Evolutionary conservation across 2,797 vertebrate genomes (phyloP).

Genomic region (Periparus ater): DNA sequence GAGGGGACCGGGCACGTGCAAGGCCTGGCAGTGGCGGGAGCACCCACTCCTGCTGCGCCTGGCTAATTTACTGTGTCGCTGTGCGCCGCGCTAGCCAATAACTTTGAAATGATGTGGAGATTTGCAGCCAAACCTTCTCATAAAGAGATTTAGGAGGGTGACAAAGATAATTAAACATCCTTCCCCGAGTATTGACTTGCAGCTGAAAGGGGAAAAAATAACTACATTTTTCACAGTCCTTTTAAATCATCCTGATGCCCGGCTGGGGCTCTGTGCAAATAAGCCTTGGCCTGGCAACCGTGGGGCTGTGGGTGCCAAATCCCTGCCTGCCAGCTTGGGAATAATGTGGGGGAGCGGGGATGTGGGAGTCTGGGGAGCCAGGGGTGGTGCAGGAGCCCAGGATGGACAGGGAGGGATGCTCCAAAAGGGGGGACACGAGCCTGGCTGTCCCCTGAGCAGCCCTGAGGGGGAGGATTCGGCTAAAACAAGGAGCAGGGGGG

Average conservation of each 20-base stretch:
- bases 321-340: background rate
- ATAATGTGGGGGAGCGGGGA: background rate
- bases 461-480: background rate
- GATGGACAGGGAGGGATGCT: background rate
- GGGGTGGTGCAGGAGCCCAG: rapidly evolving
- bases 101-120: slow-evolving; percentile 65
- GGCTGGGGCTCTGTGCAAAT: background rate
- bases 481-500: rapidly evolving
- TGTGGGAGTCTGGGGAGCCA: background rate
- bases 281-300: background rate
- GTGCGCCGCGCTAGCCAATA: slow-evolving; percentile 24
- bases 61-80: slow-evolving; percentile 49
- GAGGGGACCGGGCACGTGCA: background rate
- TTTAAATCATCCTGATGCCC: slow-evolving; percentile 61
- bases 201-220: slow-evolving; percentile 63
- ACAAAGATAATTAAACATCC: slow-evolving; percentile 72
- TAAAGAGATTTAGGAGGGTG: slow-evolving; percentile 73
- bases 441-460: background rate
- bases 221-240: slow-evolving; percentile 65
- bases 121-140: slow-evolving; percentile 70
- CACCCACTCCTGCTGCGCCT: background rate
- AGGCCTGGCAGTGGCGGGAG: background rate
- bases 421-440: rapidly evolving
- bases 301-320: background rate
- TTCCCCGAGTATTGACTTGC: slow-evolving; percentile 68